Evolutionary conservation across 2,113 vertebrate genomes (phyloP).

Genomic region (Austrofundulus limnaeus): DNA sequence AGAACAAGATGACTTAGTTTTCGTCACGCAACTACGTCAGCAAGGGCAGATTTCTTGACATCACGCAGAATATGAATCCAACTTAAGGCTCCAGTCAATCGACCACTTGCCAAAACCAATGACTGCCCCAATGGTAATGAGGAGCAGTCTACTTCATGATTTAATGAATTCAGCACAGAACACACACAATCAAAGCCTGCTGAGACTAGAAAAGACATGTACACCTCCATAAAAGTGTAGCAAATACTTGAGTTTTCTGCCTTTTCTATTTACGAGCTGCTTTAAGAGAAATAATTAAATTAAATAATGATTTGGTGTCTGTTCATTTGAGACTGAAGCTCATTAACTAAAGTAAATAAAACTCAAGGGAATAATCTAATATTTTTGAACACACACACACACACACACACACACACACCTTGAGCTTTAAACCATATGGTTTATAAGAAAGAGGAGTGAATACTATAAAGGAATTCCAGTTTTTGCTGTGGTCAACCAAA

Average conservation of each 20-base stretch:
- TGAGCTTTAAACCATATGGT: conserved; percentile 23
- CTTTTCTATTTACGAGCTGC: conserved; percentile 18
- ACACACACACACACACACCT: conserved; percentile 9
- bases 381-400: neutral
- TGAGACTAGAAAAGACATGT: neutral
- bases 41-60: too few species aligned
- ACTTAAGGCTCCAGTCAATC: conserved; percentile 33
- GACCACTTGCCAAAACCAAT: conserved; percentile 43
- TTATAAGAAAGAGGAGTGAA: conserved; percentile 32
- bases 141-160: conserved; percentile 40
- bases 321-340: conserved; percentile 50
- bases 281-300: conserved; percentile 28
- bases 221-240: conserved; percentile 3
- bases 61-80: too few species aligned
- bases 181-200: conserved; percentile 7
- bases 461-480: conserved; percentile 36
- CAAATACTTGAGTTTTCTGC: conserved; percentile 16
- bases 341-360: conserved; percentile 49
- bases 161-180: conserved; percentile 45
- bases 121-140: conserved; percentile 18
- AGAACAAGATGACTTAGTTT: too few species aligned
- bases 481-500: conserved; percentile 27
- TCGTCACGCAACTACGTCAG: too few species aligned
- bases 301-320: conserved; percentile 27
- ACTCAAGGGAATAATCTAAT: too few species aligned